Evolutionary conservation across 2,113 vertebrate genomes (phyloP), one percentile per base, ranked within the genome.

Genomic region (Myiagra hebetior): DNA sequence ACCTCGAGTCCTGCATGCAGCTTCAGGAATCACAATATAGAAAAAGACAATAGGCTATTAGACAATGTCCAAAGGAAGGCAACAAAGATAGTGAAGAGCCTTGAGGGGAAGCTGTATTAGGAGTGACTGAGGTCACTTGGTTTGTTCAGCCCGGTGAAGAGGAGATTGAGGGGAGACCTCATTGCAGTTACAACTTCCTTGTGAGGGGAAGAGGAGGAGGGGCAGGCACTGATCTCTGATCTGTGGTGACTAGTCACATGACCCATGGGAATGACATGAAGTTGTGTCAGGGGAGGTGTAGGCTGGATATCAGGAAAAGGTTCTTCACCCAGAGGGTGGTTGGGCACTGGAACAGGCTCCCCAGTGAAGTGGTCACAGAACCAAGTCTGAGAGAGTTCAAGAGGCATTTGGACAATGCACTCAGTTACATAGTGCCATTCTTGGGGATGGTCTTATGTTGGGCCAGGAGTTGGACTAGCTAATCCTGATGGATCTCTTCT

Each of bases 301-400:
- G 18, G 8, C 0, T 52, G 52, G 10, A 13, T 81, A 46, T 33
- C 0, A 28, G 18, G 22, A 46, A 81, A n/a, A 52, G 7, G 2
- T 33, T 65, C 23, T 59, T n/a, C 5, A 14, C 7, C 19, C 37
- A 67, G 33, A 18, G 31, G 4, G 1, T 37, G 2, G 1, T 0
- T 50, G 44, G 19, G 15, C 52, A 20, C 27, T 33, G 23, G 17
- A 20, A 33, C 33, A 52, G n/a, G 33, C 13, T 28, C 19, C 44
- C 13, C 7, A 65, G 19, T 1, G 19, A 3, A 39, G 18, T 28
- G 22, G 8, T 39, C 44, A 37, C 6, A 18, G 23, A 27, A 74
- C 11, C 33, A 52, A 53, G 18, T 15, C 52, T 39, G 50, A 14
- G 8, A 89, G 33, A 57, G 17, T 14, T 59, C 44, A 74, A 44